phyloP scores from a whole-genome alignment of 1,140 invertebrate species.

The Drosophila varians region DNA sequence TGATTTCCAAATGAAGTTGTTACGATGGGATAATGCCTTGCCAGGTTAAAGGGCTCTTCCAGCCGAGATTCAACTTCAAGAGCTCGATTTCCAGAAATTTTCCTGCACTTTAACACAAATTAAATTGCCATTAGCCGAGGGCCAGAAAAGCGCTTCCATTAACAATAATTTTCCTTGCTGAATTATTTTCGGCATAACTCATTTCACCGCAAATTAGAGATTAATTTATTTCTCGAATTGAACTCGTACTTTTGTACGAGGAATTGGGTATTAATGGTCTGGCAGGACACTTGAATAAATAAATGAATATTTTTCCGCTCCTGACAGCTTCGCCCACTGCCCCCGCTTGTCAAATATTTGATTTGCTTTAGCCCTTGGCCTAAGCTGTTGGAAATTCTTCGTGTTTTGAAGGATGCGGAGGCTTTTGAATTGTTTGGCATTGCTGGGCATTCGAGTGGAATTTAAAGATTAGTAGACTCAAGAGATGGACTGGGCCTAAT shows the following conservation, averaged over 20 bases:
- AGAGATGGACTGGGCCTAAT: conserved; percentile 43
- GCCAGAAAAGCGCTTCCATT: conserved; percentile 16
- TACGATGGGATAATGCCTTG: not conserved
- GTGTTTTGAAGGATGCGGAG: not conserved
- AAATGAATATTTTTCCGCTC: conserved; percentile 24
- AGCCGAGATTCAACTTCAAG: not conserved
- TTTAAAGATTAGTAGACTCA: conserved; percentile 49
- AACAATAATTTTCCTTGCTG: conserved; percentile 24
- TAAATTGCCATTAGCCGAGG: not conserved
- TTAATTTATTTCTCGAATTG: conserved; percentile 40
- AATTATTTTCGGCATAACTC: not conserved
- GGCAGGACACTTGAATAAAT: conserved; percentile 13
- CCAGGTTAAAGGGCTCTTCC: not conserved
- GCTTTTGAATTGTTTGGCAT: conserved; percentile 19
- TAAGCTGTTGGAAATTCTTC: conserved; percentile 6
- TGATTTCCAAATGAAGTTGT: conserved; percentile 45
- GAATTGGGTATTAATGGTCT: conserved; percentile 31
- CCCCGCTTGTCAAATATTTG: conserved; percentile 48
- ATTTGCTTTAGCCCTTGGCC: conserved; percentile 36
- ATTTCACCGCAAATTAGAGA: conserved; percentile 7
- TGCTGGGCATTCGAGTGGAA: conserved; percentile 40
- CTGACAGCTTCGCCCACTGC: conserved; percentile 16
- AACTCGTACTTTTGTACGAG: conserved; percentile 20
- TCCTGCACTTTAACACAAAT: not conserved
- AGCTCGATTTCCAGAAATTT: not conserved